A percentile compares a stretch with the other conserved stretches of the same genome.
Evolutionary conservation across 2,888 invertebrate species (phyloP).

Genomic region (Myopa tessellatipennis): DNA sequence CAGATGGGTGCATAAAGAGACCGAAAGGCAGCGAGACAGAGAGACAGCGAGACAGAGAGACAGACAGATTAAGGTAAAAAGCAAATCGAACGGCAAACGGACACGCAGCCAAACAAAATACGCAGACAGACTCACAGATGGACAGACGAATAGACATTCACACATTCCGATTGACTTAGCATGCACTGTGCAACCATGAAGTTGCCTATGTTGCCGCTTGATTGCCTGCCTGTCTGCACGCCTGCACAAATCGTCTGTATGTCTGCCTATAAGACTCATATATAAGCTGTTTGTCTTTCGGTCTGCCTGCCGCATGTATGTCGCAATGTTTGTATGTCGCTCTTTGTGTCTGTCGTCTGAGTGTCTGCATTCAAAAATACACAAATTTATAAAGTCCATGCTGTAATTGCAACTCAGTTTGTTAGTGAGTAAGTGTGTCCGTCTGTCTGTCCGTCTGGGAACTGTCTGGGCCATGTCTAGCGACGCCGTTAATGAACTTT

Average conservation of each 20-base stretch:
- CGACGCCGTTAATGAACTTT: constrained; percentile 68
- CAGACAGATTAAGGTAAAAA: not conserved
- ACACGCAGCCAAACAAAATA: not conserved
- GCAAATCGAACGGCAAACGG: not conserved
- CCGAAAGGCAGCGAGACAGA: not conserved
- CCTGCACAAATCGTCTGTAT: constrained; percentile 6
- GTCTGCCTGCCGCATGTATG: constrained; percentile 8
- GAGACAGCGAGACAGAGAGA: not conserved
- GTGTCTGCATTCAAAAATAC: constrained; percentile 46
- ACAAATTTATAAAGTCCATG: constrained; percentile 13
- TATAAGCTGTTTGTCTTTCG: not conserved
- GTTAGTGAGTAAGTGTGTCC: constrained; percentile 45
- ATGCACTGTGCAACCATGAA: not conserved
- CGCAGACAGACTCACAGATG: not conserved
- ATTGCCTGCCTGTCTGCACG: constrained; percentile 12
- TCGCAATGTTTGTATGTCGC: not conserved
- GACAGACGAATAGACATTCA: not conserved
- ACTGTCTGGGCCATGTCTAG: constrained; percentile 69
- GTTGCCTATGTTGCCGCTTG: not conserved
- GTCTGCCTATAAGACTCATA: not conserved
- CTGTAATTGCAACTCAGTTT: constrained; percentile 45
- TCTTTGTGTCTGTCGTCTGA: constrained; percentile 43
- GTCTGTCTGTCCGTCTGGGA: constrained; percentile 61
- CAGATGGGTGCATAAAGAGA: not conserved
- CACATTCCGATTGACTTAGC: not conserved